Evolutionary conservation across 2,797 vertebrate genomes (phyloP).

Genomic region (Cyprinella venusta): DNA sequence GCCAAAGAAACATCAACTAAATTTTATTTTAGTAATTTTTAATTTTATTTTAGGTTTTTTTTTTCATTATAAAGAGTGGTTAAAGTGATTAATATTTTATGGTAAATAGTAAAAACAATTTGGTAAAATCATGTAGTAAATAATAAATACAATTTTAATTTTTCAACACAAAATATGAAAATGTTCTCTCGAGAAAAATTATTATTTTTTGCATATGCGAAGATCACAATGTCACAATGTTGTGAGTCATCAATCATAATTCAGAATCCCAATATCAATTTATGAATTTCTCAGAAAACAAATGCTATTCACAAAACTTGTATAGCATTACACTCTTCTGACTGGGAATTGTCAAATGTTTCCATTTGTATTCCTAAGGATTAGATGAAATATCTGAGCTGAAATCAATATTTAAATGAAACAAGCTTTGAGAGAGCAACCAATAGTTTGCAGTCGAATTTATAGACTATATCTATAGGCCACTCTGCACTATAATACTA

Average conservation of each 20-base stretch:
- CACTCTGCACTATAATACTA: not conserved
- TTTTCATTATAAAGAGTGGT: no score
- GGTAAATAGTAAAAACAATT: no score
- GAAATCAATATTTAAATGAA: not conserved
- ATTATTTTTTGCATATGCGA: not conserved
- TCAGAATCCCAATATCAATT: not conserved
- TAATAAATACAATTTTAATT: no score
- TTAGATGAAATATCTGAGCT: not conserved
- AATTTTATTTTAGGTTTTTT: no score
- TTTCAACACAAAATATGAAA: no score
- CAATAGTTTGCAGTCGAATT: not conserved
- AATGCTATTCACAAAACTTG: not conserved
- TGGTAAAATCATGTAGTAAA: no score
- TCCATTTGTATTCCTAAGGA: not conserved
- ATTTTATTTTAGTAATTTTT: no score
- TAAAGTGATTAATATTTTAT: no score
- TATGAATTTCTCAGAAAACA: not conserved
- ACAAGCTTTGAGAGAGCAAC: not conserved
- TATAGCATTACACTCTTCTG: not conserved
- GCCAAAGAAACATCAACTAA: no score
- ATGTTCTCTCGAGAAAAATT: not conserved
- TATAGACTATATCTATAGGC: not conserved
- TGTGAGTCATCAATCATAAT: not conserved
- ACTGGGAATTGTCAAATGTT: not conserved
- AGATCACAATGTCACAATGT: not conserved